Evolutionary conservation across 1,140 invertebrate genomes (phyloP).

Genomic region (Penaeus vannamei): DNA sequence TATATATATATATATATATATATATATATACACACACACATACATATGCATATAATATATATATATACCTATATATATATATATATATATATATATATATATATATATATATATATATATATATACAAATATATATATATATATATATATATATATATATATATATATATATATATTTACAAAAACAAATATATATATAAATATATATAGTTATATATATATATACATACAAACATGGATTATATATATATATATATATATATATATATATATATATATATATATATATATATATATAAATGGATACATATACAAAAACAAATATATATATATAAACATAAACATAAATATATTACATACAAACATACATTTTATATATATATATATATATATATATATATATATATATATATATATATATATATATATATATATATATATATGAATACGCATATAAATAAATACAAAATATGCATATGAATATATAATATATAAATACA

Average conservation of each 20-base stretch:
- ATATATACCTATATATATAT: not conserved
- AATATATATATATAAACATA: too few relatives aligned
- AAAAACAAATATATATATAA: not conserved
- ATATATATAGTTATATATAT: not conserved
- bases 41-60: not conserved
- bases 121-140: conserved; percentile 20
- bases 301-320: too few relatives aligned
- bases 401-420: not conserved
- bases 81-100: conserved; percentile 7
- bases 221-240: not conserved
- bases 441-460: conserved; percentile 1
- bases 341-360: too few relatives aligned
- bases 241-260: not conserved
- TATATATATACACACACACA: conserved; percentile 1
- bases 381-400: not conserved
- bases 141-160: conserved; percentile 26
- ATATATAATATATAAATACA: too few relatives aligned
- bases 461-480: not conserved
- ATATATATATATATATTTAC: not conserved
- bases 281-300: not conserved
- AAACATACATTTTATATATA: not conserved
- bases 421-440: conserved; percentile 8
- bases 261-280: not conserved
- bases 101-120: not conserved
- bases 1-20: conserved; percentile 14